Conservation (phyloP, 2,113 vertebrate genomes). For the Myanophis thanlyinensis region DNA sequence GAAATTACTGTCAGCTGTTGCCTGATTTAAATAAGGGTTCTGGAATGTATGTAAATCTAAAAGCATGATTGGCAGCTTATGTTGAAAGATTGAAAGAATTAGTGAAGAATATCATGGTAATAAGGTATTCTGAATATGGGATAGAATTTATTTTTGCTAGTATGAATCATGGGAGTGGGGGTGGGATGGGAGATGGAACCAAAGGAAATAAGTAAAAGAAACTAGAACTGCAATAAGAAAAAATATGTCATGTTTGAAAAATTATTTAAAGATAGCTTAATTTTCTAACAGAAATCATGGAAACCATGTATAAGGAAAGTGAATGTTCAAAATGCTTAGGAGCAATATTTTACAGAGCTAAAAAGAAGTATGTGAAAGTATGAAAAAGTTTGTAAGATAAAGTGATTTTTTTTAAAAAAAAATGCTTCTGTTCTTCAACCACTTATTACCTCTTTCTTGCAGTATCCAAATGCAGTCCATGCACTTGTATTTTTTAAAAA, state of each 20-base stretch:
- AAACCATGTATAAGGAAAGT: background rate
- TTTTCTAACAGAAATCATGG: background rate
- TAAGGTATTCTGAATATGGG: background rate
- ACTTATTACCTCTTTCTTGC: background rate
- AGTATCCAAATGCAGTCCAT: accelerated
- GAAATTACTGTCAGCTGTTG: background rate
- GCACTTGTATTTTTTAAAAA: background rate
- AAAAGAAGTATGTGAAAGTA: background rate
- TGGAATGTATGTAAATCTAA: background rate
- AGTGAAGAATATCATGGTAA: background rate
- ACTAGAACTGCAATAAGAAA: background rate
- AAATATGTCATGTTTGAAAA: background rate
- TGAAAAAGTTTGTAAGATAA: background rate
- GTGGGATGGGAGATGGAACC: background rate
- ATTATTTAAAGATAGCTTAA: background rate
- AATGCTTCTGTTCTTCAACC: background rate
- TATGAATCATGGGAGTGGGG: background rate
- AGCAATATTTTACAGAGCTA: background rate
- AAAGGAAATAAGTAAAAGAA: background rate
- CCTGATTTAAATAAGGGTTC: background rate
- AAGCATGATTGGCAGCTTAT: background rate
- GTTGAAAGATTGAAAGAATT: background rate
- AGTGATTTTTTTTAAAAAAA: background rate
- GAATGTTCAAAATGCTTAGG: background rate
- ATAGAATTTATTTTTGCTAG: background rate